Percentiles rank a stretch among this genome's conserved stretches.
Evolutionary conservation across 2,113 vertebrate genomes (phyloP).

Genomic region (Centrocercus urophasianus): DNA sequence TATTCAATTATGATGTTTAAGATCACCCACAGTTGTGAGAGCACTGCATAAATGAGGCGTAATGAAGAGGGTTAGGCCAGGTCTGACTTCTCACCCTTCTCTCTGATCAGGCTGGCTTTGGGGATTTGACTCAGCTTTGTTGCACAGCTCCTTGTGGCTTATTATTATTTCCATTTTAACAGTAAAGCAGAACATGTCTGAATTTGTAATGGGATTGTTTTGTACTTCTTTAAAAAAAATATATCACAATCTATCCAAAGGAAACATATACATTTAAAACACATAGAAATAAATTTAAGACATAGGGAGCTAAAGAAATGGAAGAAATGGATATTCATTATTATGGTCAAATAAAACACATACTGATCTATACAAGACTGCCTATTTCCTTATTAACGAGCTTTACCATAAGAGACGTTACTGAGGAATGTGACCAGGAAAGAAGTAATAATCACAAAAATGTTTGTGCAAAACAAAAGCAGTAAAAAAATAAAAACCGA

Average conservation of each 20-base stretch:
- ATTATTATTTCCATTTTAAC: not conserved
- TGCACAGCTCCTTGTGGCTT: not conserved
- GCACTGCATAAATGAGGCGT: constrained; percentile 22
- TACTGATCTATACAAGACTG: not conserved
- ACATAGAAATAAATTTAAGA: not conserved
- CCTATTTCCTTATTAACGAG: not conserved
- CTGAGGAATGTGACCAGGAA: not conserved
- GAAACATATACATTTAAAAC: not conserved
- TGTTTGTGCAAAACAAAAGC: not conserved
- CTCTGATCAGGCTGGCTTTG: not conserved
- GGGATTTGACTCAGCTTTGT: not conserved
- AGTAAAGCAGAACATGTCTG: not conserved
- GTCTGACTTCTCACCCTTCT: constrained; percentile 34
- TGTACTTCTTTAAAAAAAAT: not conserved
- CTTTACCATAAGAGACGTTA: not conserved
- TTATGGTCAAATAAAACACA: not conserved
- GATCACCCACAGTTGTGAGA: constrained; percentile 49
- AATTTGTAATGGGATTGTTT: not conserved
- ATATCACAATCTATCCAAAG: not conserved
- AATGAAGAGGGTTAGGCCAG: constrained; percentile 42
- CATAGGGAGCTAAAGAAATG: not conserved
- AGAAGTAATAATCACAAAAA: not conserved
- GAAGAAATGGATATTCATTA: not conserved
- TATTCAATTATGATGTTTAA: constrained; percentile 61
- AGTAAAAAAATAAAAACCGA: not conserved